phyloP scores from a whole-genome alignment of 2,888 invertebrate genomes.

The Rotaria macrura region DNA sequence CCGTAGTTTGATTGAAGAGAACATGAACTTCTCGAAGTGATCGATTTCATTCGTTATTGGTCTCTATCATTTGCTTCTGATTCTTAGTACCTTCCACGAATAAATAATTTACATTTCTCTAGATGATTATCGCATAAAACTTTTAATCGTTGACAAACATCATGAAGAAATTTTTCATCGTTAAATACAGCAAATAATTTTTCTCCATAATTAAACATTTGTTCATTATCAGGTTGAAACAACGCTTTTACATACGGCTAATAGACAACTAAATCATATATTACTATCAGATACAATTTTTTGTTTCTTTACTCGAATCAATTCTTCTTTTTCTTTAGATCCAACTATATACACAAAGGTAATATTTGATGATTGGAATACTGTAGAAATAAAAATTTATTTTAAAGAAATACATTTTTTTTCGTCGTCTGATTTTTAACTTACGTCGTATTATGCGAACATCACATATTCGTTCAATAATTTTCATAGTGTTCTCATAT shows the following conservation, averaged over 20 bases:
- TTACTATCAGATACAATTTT: background rate
- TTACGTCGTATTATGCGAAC: background rate
- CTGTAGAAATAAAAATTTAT: background rate
- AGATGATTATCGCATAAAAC: background rate
- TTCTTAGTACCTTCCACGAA: background rate
- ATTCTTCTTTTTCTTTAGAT: background rate
- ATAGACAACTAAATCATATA: background rate
- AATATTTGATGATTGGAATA: background rate
- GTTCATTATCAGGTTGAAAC: background rate
- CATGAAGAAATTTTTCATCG: background rate
- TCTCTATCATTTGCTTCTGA: too few relatives aligned
- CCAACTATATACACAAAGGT: background rate
- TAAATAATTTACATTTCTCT: background rate
- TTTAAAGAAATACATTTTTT: background rate
- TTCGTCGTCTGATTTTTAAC: background rate
- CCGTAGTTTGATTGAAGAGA: too few relatives aligned
- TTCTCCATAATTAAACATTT: conserved; percentile 10
- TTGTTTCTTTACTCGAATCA: background rate
- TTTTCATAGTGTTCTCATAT: background rate
- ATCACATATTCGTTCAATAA: background rate
- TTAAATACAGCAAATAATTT: background rate
- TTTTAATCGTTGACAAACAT: background rate
- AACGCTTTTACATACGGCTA: background rate
- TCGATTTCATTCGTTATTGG: too few relatives aligned
- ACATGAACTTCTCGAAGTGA: too few relatives aligned